phyloP scores from a whole-genome alignment of 2,113 vertebrate species.

The Cranoglanis bouderius region DNA sequence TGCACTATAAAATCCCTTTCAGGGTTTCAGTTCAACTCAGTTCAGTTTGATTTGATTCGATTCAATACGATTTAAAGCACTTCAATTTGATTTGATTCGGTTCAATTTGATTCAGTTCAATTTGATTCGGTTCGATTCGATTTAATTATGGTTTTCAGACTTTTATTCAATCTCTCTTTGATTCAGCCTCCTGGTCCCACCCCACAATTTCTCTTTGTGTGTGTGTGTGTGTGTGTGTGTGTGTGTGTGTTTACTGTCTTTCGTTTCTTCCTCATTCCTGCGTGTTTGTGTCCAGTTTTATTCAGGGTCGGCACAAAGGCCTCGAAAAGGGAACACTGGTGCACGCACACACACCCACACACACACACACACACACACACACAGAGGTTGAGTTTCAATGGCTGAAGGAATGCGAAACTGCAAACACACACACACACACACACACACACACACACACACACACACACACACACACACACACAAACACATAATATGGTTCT shows the following conservation, averaged over 20 bases:
- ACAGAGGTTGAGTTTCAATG: conserved; percentile 44
- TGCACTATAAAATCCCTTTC: neutral
- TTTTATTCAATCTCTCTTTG: neutral
- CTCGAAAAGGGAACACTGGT: conserved; percentile 36
- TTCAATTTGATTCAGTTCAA: neutral
- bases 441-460: conserved; percentile 26
- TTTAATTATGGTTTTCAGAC: neutral
- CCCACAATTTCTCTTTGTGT: neutral
- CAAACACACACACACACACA: conserved; percentile 20
- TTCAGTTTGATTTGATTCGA: neutral
- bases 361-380: conserved; percentile 4
- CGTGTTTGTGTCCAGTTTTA: conserved; percentile 55
- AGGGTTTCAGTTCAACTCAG: neutral
- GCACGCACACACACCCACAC: conserved; percentile 21
- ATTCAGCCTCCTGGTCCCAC: neutral
- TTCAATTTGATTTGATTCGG: neutral
- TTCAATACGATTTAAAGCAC: neutral
- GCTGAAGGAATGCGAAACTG: conserved; percentile 42
- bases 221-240: conserved; percentile 17
- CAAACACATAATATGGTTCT: conserved; percentile 21
- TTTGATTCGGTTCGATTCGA: neutral
- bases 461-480: conserved; percentile 21
- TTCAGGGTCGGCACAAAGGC: conserved; percentile 53
- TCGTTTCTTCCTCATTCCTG: conserved; percentile 61
- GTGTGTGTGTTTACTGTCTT: conserved; percentile 37